Conservation (phyloP, 2,797 vertebrate genomes). For the Enteromius thamalakanensis region DNA sequence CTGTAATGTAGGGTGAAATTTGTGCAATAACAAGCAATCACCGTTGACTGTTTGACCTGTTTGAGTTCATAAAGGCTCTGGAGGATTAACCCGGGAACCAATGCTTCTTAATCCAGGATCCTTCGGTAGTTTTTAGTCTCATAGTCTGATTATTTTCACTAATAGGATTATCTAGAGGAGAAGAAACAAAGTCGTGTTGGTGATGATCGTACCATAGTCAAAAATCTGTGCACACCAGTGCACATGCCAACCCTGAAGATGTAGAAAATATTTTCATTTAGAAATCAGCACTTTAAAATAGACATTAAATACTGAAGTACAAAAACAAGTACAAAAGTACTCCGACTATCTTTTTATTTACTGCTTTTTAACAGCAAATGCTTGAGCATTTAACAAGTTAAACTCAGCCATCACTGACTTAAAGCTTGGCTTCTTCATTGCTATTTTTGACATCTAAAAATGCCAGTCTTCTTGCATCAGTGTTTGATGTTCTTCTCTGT, state of each 20-base stretch:
- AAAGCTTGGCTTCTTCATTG: background rate
- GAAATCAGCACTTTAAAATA: background rate
- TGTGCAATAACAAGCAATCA: constrained; percentile 13
- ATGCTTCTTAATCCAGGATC: constrained; percentile 30
- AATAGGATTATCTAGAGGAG: constrained; percentile 37
- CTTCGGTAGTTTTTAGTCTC: constrained; percentile 12
- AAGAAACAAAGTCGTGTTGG: background rate
- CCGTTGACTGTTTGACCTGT: background rate
- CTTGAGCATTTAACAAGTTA: background rate
- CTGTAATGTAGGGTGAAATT: background rate
- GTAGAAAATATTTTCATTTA: background rate
- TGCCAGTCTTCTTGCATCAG: constrained; percentile 67
- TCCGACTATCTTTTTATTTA: background rate
- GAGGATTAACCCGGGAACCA: constrained; percentile 31
- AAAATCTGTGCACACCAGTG: background rate
- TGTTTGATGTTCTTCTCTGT: constrained; percentile 77
- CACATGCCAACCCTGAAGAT: background rate
- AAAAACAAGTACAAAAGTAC: background rate
- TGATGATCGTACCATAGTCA: background rate
- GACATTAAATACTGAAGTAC: background rate
- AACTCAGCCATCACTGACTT: constrained; percentile 11
- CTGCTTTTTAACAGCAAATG: background rate
- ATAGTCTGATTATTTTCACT: constrained; percentile 44
- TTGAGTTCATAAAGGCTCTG: constrained; percentile 7
- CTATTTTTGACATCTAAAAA: constrained; percentile 23